These are phyloP conservation scores for Anabacerthia variegaticeps DNA, from an alignment of 2,797 vertebrate species.

Conservation along the genomic window DNA sequence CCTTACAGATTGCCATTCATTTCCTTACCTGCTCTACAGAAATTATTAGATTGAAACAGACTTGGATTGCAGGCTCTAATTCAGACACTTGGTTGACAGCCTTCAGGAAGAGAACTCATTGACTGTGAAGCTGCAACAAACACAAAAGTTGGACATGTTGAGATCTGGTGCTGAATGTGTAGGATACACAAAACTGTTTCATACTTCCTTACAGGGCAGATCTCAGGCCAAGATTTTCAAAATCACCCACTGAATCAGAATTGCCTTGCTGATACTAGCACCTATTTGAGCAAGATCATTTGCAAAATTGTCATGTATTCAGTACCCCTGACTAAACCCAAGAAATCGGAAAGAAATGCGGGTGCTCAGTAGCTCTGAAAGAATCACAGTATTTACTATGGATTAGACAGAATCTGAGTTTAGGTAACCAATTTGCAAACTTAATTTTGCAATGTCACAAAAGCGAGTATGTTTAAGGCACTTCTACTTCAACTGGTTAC, in stretches of 20 bases:
- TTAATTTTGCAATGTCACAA: not conserved
- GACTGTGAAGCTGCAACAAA: not conserved
- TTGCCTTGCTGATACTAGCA: not conserved
- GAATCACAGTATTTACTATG: not conserved
- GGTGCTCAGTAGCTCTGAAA: not conserved
- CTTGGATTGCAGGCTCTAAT: not conserved
- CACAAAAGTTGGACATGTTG: not conserved
- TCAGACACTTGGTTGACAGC: not conserved
- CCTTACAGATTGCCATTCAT: not conserved
- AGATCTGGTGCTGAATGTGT: not conserved
- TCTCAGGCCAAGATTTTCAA: not conserved
- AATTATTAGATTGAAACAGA: not conserved
- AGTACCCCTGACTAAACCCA: not conserved
- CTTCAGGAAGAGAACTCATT: not conserved
- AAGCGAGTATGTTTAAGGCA: not conserved
- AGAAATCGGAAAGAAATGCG: not conserved
- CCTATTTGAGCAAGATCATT: not conserved
- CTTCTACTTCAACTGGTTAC: not conserved
- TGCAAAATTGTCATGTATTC: not conserved
- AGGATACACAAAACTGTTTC: not conserved
- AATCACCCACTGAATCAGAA: not conserved
- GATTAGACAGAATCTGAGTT: not conserved
- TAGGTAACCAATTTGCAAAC: not conserved
- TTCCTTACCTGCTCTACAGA: not conserved
- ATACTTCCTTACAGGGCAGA: not conserved